Evolutionary conservation across 1,140 invertebrate genomes (phyloP).

Genomic region (Limonius californicus): DNA sequence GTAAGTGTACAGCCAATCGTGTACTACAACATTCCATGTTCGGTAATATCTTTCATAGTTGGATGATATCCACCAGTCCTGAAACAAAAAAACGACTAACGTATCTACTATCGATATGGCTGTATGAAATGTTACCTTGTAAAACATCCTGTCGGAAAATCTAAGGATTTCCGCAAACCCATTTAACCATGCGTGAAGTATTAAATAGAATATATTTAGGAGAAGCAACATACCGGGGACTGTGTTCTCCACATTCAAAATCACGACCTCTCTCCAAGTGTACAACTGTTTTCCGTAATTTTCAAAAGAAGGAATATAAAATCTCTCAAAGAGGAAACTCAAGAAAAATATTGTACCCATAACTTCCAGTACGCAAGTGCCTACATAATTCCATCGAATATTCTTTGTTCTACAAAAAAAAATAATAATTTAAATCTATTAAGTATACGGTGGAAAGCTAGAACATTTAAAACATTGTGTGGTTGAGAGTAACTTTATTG

Average conservation of each 20-base stretch:
- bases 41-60: conserved; percentile 80
- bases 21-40: conserved; percentile 91
- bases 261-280: not conserved
- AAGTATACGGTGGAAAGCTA: no score
- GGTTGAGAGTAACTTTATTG: no score
- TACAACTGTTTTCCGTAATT: not conserved
- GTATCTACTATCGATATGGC: not conserved
- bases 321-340: not conserved
- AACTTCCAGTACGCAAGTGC: not conserved
- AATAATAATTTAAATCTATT: no score
- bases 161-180: conserved; percentile 78
- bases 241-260: not conserved
- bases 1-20: conserved; percentile 92
- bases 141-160: conserved; percentile 81
- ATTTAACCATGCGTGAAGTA: conserved; percentile 86
- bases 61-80: conserved; percentile 84
- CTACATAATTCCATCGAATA: not conserved
- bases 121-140: conserved; percentile 52
- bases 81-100: not conserved
- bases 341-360: not conserved
- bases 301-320: not conserved
- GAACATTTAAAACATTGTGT: no score
- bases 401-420: not conserved
- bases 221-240: conserved; percentile 60
- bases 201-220: conserved; percentile 74